phyloP scores from a whole-genome alignment of 2,888 invertebrate genomes.

The Pollenia labialis region DNA sequence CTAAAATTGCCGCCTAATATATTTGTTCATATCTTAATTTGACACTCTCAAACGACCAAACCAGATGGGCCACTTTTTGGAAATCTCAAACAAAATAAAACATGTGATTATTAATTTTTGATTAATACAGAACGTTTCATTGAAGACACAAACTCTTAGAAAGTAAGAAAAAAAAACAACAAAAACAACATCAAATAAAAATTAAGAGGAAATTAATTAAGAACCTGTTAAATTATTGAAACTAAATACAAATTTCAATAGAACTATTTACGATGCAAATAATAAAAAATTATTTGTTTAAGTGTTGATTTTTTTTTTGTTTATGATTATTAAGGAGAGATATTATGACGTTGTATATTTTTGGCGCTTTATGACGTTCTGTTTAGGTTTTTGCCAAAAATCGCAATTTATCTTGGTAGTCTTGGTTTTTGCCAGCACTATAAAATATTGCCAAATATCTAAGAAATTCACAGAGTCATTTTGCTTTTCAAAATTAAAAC shows the following conservation, averaged over 20 bases:
- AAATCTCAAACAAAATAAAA: neutral
- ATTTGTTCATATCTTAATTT: neutral
- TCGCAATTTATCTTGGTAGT: neutral
- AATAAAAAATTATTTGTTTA: too few species aligned
- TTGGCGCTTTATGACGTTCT: too few species aligned
- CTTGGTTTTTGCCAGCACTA: slow-evolving; percentile 13
- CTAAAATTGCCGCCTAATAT: neutral
- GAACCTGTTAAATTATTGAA: too few species aligned
- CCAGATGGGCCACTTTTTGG: neutral
- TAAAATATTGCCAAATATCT: slow-evolving; percentile 50
- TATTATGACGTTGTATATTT: too few species aligned
- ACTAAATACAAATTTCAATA: too few species aligned
- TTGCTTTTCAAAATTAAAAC: slow-evolving; percentile 35
- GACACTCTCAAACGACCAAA: neutral
- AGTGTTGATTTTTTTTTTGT: too few species aligned
- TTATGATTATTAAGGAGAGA: too few species aligned
- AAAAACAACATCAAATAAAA: neutral
- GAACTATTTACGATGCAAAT: too few species aligned
- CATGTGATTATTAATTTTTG: neutral
- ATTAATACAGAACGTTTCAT: too few species aligned
- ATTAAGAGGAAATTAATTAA: neutral
- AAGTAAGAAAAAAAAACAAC: neutral
- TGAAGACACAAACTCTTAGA: too few species aligned
- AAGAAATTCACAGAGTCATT: slow-evolving; percentile 35
- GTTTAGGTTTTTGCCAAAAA: too few species aligned